These are phyloP conservation scores for Zaprionus davidi DNA, from an alignment of 1,140 invertebrate genomes.

Conservation along the genomic window DNA sequence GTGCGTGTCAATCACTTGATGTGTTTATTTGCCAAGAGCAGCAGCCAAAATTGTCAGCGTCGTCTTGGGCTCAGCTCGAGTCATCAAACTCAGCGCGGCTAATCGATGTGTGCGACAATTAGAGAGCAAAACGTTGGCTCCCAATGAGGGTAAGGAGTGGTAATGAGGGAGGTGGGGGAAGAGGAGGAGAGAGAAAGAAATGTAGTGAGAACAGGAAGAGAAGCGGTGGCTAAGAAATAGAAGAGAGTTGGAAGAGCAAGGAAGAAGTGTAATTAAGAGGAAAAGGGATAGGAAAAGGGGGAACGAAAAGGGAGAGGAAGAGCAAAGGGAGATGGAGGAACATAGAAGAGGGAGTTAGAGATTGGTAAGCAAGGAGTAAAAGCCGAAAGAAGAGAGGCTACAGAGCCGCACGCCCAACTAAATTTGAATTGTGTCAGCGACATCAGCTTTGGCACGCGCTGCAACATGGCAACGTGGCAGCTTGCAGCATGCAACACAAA, in stretches of 20 bases:
- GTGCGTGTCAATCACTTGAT: conserved; percentile 72
- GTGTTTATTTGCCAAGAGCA: conserved; percentile 69
- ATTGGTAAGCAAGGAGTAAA: no score
- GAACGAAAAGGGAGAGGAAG: accelerated
- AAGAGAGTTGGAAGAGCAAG: no score
- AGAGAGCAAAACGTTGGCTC: conserved; percentile 15
- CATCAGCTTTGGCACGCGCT: no score
- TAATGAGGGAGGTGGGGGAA: not conserved
- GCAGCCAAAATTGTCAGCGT: conserved; percentile 21
- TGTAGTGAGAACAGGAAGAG: no score
- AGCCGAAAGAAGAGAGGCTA: no score
- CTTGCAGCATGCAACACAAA: not conserved
- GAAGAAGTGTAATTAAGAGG: no score
- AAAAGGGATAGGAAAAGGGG: no score
- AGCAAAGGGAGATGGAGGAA: not conserved
- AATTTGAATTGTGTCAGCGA: conserved; percentile 1
- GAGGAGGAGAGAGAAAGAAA: not conserved
- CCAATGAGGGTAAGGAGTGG: not conserved
- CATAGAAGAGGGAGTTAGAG: not conserved
- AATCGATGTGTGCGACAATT: conserved; percentile 71
- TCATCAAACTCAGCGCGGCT: conserved; percentile 30
- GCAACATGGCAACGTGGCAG: not conserved
- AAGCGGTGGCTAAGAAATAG: no score
- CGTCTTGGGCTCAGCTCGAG: not conserved
- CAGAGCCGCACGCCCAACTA: not conserved